Base-by-base conservation (phyloP, 2,888 invertebrate genomes). In the Corythucha ciliata region DNA sequence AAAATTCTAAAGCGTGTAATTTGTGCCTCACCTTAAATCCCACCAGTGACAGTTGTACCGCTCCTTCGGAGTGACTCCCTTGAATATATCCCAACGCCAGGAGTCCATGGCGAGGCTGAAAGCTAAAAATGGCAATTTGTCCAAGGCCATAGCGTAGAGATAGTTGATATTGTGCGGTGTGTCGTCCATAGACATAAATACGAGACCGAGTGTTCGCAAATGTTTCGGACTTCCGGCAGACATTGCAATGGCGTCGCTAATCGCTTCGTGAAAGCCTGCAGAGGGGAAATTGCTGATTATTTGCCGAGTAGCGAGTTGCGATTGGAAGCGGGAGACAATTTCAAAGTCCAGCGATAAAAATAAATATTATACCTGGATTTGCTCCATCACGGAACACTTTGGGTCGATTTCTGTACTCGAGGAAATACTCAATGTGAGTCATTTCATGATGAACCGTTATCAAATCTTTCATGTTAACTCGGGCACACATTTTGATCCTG, bases 401-500 rank as follows among this genome's bases (percentile, higher is more conserved):
- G 2, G 90, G 89, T 62, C 81, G 78, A 63, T 85, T 78, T 52
- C 79, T 78, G 68, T 91, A 91, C 27, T 83, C 81, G 62, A 89
- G 70, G 71, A 88, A 91, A 67, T 92, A 92, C 63, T 91, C 81
- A 47, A 91, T 80, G 64, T 91, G 91, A 0, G 88, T 86, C 83
- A 91, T 83, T 70, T 92, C 92, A 62, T 92, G 92, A 62, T 92
- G 91, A 0, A 86, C 83, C 0, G 88, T 89, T 50, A 90, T 77
- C 58, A 91, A 66, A 65, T 90, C 87, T 59, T 86, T 84, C 80
- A 88, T 87, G 56, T 80, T 84, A 2, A 87, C 79, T 62, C 81
- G 79, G 0, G 89, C 82, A 66, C 90, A 91, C 81, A 88, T 84
- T 70, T 90, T 91, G 48, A 91, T 87, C 51, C 88, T 83, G 71